phyloP scores from a whole-genome alignment of 2,888 invertebrate species.

The Dryococelus australis region DNA sequence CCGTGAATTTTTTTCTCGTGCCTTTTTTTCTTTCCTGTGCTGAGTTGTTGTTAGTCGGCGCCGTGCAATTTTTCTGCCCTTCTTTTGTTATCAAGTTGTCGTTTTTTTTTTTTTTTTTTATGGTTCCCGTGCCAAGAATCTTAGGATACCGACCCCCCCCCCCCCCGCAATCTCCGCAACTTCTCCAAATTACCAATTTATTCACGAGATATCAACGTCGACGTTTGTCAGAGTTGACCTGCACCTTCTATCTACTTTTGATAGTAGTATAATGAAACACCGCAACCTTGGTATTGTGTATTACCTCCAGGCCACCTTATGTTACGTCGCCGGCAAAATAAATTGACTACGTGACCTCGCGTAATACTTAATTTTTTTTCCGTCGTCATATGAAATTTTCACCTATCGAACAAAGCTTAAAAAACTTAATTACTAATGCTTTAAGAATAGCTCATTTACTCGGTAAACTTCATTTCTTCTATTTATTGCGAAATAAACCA shows the following conservation, averaged over 20 bases:
- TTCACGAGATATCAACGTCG: slow-evolving; percentile 42
- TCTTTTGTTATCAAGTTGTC: slow-evolving; percentile 18
- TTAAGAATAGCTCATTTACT: too few species aligned
- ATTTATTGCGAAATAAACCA: too few species aligned
- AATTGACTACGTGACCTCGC: not conserved
- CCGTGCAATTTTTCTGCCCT: slow-evolving; percentile 27
- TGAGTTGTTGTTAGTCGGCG: slow-evolving; percentile 31
- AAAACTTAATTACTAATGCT: too few species aligned
- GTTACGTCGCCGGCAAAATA: not conserved
- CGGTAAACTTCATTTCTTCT: too few species aligned
- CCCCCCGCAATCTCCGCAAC: not conserved
- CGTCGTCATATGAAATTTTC: not conserved
- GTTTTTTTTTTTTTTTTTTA: slow-evolving; percentile 20
- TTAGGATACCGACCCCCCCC: not conserved
- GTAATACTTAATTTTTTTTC: not conserved
- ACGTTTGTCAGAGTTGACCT: not conserved
- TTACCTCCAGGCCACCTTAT: not conserved
- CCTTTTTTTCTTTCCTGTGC: slow-evolving; percentile 3
- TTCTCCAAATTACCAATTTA: slow-evolving; percentile 42
- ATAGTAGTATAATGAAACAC: not conserved
- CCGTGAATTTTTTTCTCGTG: not conserved
- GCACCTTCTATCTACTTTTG: not conserved
- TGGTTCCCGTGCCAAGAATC: slow-evolving; percentile 10
- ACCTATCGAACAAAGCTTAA: too few species aligned
- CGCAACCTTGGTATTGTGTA: not conserved